Evolutionary conservation across 2,888 invertebrate species (phyloP).

Genomic region (Dolomedes plantarius): DNA sequence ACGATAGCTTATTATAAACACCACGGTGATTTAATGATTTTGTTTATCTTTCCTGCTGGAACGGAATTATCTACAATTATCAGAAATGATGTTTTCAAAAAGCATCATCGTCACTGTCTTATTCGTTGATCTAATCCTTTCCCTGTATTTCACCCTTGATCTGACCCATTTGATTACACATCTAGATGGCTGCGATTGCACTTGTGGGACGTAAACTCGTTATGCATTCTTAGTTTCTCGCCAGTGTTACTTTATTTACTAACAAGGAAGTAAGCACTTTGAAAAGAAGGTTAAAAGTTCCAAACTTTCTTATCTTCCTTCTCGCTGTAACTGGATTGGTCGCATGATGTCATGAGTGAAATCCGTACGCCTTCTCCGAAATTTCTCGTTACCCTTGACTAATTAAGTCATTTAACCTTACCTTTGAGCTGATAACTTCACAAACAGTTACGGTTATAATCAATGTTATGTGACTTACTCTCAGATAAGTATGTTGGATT

Average conservation of each 20-base stretch:
- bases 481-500: no score
- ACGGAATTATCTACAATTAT: no score
- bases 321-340: neutral
- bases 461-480: no score
- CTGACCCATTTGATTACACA: neutral
- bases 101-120: no score
- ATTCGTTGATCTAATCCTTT: no score
- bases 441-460: no score
- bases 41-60: no score
- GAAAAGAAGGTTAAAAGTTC: neutral
- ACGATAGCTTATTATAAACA: no score
- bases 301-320: neutral
- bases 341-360: neutral
- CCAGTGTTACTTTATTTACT: neutral
- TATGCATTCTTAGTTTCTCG: neutral
- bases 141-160: no score
- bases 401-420: neutral
- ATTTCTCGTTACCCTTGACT: neutral
- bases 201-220: neutral
- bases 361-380: neutral
- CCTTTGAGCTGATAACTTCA: no score
- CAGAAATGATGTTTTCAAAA: no score
- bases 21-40: no score
- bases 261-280: neutral
- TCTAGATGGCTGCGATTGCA: neutral